Evolutionary conservation across 2,888 invertebrate genomes (phyloP), one percentile per base, ranked within the genome.

Genomic region (Elysia crispata): DNA sequence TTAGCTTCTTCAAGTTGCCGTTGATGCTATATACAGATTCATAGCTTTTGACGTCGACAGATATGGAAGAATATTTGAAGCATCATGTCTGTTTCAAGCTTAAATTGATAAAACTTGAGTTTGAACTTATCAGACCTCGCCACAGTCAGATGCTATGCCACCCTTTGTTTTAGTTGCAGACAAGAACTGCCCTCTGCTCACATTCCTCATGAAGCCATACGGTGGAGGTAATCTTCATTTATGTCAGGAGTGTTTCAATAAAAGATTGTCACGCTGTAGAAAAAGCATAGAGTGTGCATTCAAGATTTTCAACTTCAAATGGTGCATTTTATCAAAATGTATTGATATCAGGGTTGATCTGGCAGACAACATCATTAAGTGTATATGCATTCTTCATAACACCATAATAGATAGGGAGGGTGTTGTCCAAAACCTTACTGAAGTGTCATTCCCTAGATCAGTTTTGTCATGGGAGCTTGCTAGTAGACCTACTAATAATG

Each of bases 1-100:
- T n/a, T n/a, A n/a, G 11, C 18, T 64, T 23, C 15, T 64, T 15
- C 54, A 54, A 54, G 54, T 20, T 54, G 54, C 25, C 20, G 33
- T 49, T 13, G 74, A 74, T 74, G 74, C 74, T 57, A 50, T 57
- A 23, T 74, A 74, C 28, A 74, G 74, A 49, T 74, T 74, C 50
- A 74, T 74, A 25, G 25, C 18, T 11, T 28, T 74, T 28, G 74
- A 74, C 33, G 74, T 74, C 6, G 57, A 57, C 23, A 57, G 74
- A 8, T 69, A 69, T 69, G 74, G 74, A n/a, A 57, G 74, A 8
- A 74, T 57, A 50, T 74, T 74, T 25, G 57, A 74, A 25, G 57
- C 54, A 28, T 74, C 74, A 31, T 23, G 6, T 18, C 74, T 74
- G 13, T 74, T 57, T 28, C 74, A 49, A n/a, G 74, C 74, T 54